Base-by-base conservation (phyloP, 37 sponge, comb jelly and placozoan species). In the Haliclona indistincta region DNA sequence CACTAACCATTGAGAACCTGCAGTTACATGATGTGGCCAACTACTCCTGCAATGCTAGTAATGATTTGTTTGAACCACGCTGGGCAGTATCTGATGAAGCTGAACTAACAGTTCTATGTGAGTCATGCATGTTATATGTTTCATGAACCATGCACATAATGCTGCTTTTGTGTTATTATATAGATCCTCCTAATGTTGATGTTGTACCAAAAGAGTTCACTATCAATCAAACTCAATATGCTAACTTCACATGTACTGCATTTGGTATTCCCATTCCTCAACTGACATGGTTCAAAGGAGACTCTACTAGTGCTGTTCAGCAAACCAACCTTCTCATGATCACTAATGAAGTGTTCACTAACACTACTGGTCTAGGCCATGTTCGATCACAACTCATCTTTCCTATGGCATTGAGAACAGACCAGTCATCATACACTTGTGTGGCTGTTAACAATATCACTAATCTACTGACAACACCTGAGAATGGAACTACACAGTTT, bases 151-250 rank as follows among this genome's bases (percentile, higher is more conserved):
- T n/a, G n/a, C n/a, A n/a, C n/a, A n/a, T n/a, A n/a, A 47, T 47
- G 51, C 10, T 47, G 10, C 15, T 47, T n/a, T n/a, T 47, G 10
- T 47, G 10, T 10, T 47, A 15, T 47, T 25, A 6, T 58, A 11
- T 20, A 58, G 60, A 58, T 58, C 60, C 60, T 58, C 60, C 60
- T 58, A 58, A 58, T 58, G 60, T 58, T 6, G 22, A 58, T 26
- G 60, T 58, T n/a, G 60, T 26, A 6, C 60, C 60, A 58, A 11
- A 25, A 11, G 11, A 20, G 7, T 58, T 58, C 28, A n/a, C n/a
- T 6, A 26, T 58, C 60, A 58, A 58, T 58, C 60, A 58, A n/a
- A 58, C 60, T 7, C 23, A 58, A 58, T 26, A 20, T 25, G 60
- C 25, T 6, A 58, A 11, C 28, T 58, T 58, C 25, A 58, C 60